Evolutionary conservation across 2,797 vertebrate species (phyloP).

Genomic region (Pagetopsis macropterus): DNA sequence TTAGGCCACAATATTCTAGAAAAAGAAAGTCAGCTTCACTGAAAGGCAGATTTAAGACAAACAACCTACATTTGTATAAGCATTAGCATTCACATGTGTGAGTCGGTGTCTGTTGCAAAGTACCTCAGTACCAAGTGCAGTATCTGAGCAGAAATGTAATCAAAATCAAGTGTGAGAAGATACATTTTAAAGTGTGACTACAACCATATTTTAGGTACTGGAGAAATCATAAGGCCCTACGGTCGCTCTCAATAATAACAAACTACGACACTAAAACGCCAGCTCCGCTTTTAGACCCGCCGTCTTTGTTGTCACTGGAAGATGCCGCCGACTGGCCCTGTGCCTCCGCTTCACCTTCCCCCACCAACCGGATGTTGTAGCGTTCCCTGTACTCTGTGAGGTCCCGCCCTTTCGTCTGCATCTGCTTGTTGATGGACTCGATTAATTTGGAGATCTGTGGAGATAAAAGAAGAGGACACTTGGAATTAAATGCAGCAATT

Average conservation of each 20-base stretch:
- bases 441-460: constrained; percentile 90
- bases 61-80: constrained; percentile 6
- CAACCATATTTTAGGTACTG: constrained; percentile 42
- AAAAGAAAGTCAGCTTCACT: constrained; percentile 24
- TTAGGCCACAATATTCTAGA: constrained; percentile 38
- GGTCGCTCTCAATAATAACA: constrained; percentile 15
- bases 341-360: constrained; percentile 85
- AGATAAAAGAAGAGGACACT: neutral
- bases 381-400: constrained; percentile 94
- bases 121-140: constrained; percentile 17
- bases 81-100: constrained; percentile 27
- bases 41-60: constrained; percentile 43
- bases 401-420: constrained; percentile 92
- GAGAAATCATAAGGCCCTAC: constrained; percentile 60
- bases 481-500: neutral
- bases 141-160: constrained; percentile 20
- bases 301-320: constrained; percentile 81
- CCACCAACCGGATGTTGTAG: constrained; percentile 94
- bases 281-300: constrained; percentile 85
- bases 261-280: constrained; percentile 92
- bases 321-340: constrained; percentile 75
- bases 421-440: constrained; percentile 87
- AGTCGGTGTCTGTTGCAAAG: constrained; percentile 2
- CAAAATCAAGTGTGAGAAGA: constrained; percentile 34
- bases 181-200: constrained; percentile 31